A percentile compares a stretch with the other conserved stretches of the same genome.
phyloP scores from a whole-genome alignment of 2,888 invertebrate genomes.

The Antheraea assamensis region DNA sequence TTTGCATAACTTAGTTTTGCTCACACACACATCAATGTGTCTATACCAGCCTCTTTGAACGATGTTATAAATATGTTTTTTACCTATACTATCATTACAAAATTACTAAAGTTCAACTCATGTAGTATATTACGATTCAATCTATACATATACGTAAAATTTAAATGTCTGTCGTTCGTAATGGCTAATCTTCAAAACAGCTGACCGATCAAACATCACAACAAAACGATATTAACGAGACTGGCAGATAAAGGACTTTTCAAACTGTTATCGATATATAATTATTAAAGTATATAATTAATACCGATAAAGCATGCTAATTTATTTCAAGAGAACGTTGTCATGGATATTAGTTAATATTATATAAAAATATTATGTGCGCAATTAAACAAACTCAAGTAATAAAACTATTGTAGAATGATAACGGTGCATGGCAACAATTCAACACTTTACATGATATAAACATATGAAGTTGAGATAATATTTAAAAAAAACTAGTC shows the following conservation, averaged over 20 bases:
- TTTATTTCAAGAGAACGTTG: too few species aligned
- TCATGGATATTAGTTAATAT: background rate
- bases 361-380: background rate
- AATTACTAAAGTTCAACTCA: background rate
- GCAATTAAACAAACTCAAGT: background rate
- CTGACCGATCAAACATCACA: too few species aligned
- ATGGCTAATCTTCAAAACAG: too few species aligned
- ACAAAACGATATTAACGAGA: too few species aligned
- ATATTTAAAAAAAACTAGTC: constrained; percentile 10
- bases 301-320: too few species aligned
- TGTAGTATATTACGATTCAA: background rate
- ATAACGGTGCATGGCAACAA: constrained; percentile 8
- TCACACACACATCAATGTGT: background rate
- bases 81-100: background rate
- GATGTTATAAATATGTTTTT: constrained; percentile 27
- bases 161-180: too few species aligned
- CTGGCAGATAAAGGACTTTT: too few species aligned
- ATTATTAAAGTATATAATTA: too few species aligned
- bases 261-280: too few species aligned
- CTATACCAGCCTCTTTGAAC: constrained; percentile 32
- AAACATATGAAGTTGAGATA: background rate
- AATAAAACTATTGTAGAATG: background rate
- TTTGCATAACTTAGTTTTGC: constrained; percentile 54
- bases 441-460: background rate
- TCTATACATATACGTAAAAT: too few species aligned